These are phyloP conservation scores for Dinoponera quadriceps DNA, from an alignment of 1,140 invertebrate species.

Conservation along the genomic window DNA sequence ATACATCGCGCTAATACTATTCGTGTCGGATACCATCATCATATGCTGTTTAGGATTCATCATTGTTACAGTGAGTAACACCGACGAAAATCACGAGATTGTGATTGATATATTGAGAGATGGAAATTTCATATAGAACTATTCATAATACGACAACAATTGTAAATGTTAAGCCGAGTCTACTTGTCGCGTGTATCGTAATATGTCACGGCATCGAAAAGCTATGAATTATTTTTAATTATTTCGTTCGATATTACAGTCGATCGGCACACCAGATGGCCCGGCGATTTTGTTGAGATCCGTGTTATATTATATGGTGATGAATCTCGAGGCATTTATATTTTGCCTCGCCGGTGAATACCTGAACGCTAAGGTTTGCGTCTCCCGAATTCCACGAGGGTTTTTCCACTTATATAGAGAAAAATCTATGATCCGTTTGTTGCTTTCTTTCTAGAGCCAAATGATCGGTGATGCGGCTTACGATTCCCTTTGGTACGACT, in stretches of 20 bases:
- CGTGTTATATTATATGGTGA: conserved; percentile 20
- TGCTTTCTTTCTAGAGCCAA: conserved; percentile 21
- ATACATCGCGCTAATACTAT: conserved; percentile 15
- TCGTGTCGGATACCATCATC: conserved; percentile 32
- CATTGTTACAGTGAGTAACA: conserved; percentile 51
- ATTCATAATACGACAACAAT: not conserved
- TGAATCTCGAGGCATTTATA: conserved; percentile 51
- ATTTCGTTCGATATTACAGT: conserved; percentile 21
- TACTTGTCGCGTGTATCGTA: not conserved
- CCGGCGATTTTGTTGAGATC: not conserved
- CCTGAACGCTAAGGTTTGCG: conserved; percentile 51
- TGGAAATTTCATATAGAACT: no score
- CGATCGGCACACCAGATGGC: not conserved
- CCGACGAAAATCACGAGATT: not conserved
- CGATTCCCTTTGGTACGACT: conserved; percentile 37
- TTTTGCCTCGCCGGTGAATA: conserved; percentile 62
- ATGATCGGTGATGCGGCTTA: conserved; percentile 32
- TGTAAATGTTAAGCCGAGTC: not conserved
- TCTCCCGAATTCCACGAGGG: not conserved
- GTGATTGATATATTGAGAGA: not conserved
- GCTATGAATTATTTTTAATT: not conserved
- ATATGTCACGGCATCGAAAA: not conserved
- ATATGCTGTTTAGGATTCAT: conserved; percentile 52
- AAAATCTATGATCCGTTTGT: not conserved
- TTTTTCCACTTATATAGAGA: not conserved